Percentiles rank a stretch among this genome's conserved stretches.
phyloP scores from a whole-genome alignment of 2,797 vertebrate genomes.

The Enteromius argenteus region DNA sequence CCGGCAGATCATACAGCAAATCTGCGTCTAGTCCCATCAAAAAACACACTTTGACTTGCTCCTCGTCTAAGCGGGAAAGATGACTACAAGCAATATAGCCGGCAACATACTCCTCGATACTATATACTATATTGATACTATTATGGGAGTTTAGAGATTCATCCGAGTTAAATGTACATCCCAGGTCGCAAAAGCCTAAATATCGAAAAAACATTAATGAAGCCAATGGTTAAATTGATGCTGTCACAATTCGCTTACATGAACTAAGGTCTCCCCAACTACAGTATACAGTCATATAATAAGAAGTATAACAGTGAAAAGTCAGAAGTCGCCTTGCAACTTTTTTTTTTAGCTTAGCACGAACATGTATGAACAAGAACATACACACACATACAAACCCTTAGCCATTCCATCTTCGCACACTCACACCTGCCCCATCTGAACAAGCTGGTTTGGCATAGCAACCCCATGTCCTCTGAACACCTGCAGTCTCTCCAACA shows the following conservation, averaged over 20 bases:
- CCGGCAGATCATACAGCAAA: no score
- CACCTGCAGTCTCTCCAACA: conserved; percentile 50
- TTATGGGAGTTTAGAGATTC: neutral
- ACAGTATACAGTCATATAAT: neutral
- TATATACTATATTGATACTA: no score
- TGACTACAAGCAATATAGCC: no score
- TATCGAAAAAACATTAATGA: neutral
- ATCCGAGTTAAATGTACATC: neutral
- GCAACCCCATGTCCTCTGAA: conserved; percentile 41
- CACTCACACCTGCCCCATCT: conserved; percentile 11
- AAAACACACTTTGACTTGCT: no score
- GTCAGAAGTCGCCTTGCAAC: neutral
- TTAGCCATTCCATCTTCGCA: conserved; percentile 6
- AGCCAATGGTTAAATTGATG: neutral
- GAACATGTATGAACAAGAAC: conserved; percentile 26
- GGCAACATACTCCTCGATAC: no score
- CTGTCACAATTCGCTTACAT: neutral
- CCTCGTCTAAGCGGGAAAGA: no score
- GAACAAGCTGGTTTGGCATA: conserved; percentile 49
- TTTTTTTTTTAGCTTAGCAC: conserved; percentile 20
- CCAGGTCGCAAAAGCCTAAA: neutral
- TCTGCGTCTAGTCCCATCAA: no score
- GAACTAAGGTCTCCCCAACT: neutral
- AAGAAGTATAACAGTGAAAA: neutral
- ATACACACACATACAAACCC: conserved; percentile 4